Conservation (phyloP, 2,113 vertebrate genomes). For the Laterallus jamaicensis region DNA sequence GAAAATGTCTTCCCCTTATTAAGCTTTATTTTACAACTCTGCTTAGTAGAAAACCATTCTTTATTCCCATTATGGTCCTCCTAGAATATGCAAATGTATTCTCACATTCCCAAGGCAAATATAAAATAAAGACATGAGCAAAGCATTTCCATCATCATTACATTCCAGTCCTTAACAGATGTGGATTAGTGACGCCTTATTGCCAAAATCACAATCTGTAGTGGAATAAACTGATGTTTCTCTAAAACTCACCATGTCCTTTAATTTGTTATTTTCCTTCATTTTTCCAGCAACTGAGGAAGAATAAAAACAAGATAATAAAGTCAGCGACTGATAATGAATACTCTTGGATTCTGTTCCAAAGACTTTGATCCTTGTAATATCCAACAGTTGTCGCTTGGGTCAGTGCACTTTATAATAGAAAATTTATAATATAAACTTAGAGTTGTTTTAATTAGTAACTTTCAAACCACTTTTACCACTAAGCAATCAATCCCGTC, state of each 20-base stretch:
- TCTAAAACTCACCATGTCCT: not conserved
- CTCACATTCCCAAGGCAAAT: conserved; percentile 44
- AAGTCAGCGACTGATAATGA: not conserved
- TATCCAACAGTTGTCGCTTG: not conserved
- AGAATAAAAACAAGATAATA: not conserved
- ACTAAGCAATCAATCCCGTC: not conserved
- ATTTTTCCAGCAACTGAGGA: not conserved
- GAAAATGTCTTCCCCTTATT: not conserved
- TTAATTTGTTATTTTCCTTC: conserved; percentile 18
- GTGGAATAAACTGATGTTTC: conserved; percentile 17
- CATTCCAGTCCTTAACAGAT: conserved; percentile 40
- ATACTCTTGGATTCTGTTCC: not conserved
- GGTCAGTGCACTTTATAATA: not conserved
- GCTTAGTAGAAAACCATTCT: not conserved
- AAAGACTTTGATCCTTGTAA: not conserved
- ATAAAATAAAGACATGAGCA: conserved; percentile 29
- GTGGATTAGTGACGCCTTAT: conserved; percentile 50
- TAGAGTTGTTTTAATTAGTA: not conserved
- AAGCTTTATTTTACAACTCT: not conserved
- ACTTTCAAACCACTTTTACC: not conserved
- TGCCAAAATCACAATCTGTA: conserved; percentile 38
- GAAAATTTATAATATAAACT: not conserved
- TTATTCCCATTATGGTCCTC: not conserved
- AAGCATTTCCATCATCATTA: conserved; percentile 51
- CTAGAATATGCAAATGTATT: conserved; percentile 18